Percentiles rank a stretch among this genome's conserved stretches.
Evolutionary conservation across 2,888 invertebrate species (phyloP).

Genomic region (Eudemis profundana): DNA sequence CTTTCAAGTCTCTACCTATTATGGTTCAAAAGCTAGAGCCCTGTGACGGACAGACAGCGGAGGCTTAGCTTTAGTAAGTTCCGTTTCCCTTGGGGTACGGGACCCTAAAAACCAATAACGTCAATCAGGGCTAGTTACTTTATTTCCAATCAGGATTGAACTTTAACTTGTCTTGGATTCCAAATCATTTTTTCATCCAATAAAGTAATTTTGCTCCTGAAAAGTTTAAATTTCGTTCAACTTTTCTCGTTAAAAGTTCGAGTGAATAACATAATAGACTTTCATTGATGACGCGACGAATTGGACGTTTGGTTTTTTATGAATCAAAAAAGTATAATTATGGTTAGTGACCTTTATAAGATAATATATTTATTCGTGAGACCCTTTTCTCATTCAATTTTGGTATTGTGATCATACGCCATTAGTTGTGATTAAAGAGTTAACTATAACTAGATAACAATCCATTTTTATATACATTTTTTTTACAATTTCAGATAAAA

Average conservation of each 20-base stretch:
- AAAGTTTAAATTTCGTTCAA: slow-evolving; percentile 32
- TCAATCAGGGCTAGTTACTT: background rate
- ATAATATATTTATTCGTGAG: no score
- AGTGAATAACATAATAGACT: slow-evolving; percentile 41
- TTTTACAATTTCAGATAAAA: no score
- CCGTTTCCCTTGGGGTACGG: no score
- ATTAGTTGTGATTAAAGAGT: no score
- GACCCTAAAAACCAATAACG: background rate
- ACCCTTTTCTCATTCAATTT: no score
- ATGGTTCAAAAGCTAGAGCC: no score
- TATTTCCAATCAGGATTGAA: slow-evolving; percentile 14
- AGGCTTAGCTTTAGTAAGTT: no score
- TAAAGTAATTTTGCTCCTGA: slow-evolving; percentile 25
- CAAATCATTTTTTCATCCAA: slow-evolving; percentile 18
- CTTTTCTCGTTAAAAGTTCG: slow-evolving; percentile 45
- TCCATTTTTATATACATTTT: no score
- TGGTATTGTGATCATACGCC: no score
- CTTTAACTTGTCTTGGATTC: slow-evolving; percentile 27
- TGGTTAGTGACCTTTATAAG: background rate
- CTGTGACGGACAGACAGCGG: no score
- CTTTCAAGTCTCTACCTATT: no score
- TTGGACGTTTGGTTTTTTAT: slow-evolving; percentile 7
- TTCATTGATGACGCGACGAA: slow-evolving; percentile 31
- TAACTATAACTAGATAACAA: no score
- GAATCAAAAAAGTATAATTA: background rate